Conservation (phyloP, 2,888 invertebrate species). For the Ichneumoninae sp. region DNA sequence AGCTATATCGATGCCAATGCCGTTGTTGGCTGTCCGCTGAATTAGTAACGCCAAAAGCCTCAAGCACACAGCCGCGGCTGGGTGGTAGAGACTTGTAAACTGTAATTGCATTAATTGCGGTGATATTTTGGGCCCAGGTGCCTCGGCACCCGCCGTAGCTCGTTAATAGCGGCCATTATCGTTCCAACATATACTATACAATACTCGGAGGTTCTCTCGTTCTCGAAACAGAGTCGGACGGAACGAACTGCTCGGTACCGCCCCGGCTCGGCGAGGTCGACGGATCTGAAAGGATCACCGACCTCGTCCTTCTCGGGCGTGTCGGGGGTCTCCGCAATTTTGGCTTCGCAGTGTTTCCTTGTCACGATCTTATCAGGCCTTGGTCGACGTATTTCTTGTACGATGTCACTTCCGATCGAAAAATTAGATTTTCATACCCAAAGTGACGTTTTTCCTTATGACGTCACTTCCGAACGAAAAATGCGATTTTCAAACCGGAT, state of each 20-base stretch:
- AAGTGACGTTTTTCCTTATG: too few species aligned
- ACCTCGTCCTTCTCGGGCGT: constrained; percentile 29
- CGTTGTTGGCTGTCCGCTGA: constrained; percentile 57
- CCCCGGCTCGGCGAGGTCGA: constrained; percentile 34
- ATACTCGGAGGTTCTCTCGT: constrained; percentile 27
- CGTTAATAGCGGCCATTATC: constrained; percentile 84
- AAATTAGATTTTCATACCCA: too few species aligned
- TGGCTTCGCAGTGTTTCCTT: neutral
- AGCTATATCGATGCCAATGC: constrained; percentile 44
- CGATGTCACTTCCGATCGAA: too few species aligned
- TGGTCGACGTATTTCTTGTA: too few species aligned
- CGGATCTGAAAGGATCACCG: constrained; percentile 49
- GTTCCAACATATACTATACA: constrained; percentile 69
- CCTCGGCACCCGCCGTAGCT: constrained; percentile 79
- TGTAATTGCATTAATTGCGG: constrained; percentile 84
- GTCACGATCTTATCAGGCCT: neutral
- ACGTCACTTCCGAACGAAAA: too few species aligned
- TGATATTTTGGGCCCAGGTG: constrained; percentile 84
- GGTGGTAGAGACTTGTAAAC: constrained; percentile 82
- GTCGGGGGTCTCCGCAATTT: constrained; percentile 20
- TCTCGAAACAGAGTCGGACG: constrained; percentile 53
- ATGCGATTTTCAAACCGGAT: too few species aligned
- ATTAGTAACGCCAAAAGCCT: constrained; percentile 66
- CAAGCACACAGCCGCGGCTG: constrained; percentile 58
- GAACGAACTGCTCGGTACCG: constrained; percentile 66